A percentile compares a stretch with the other conserved stretches of the same genome.
Evolutionary conservation across 2,113 vertebrate species (phyloP).

Genomic region (Macquaria australasica): DNA sequence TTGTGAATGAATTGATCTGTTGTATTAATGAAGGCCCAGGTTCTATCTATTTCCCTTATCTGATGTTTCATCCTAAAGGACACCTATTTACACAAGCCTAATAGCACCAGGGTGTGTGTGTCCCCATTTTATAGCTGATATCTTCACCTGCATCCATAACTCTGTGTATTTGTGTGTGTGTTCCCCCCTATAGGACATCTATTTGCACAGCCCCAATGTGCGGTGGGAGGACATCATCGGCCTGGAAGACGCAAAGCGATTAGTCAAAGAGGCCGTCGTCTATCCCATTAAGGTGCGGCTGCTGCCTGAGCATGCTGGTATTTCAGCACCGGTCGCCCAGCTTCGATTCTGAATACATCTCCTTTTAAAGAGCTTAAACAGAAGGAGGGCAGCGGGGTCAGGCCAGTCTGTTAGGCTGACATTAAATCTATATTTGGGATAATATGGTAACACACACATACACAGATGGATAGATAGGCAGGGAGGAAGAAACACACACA

Average conservation of each 20-base stretch:
- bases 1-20: constrained; percentile 36
- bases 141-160: constrained; percentile 30
- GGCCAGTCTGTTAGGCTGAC: constrained; percentile 81
- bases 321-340: constrained; percentile 75
- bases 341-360: constrained; percentile 86
- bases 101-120: constrained; percentile 7
- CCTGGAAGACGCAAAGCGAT: constrained; percentile 94
- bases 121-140: background rate
- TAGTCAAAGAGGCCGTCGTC: constrained; percentile 98
- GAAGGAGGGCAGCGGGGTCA: constrained; percentile 62
- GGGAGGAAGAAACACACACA: constrained; percentile 1
- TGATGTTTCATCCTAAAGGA: constrained; percentile 64
- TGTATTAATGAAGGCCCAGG: constrained; percentile 66
- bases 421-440: constrained; percentile 85
- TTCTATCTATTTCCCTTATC: constrained; percentile 58
- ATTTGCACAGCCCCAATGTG: constrained; percentile 95
- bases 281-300: constrained; percentile 92
- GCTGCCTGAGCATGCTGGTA: constrained; percentile 75
- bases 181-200: constrained; percentile 70
- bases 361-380: constrained; percentile 80
- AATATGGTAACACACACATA: constrained; percentile 66
- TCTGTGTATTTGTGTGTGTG: constrained; percentile 38
- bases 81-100: constrained; percentile 47
- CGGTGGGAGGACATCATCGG: constrained; percentile 96
- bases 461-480: constrained; percentile 55